phyloP scores from a whole-genome alignment of 2,113 vertebrate genomes.

The Sclerurus mexicanus region DNA sequence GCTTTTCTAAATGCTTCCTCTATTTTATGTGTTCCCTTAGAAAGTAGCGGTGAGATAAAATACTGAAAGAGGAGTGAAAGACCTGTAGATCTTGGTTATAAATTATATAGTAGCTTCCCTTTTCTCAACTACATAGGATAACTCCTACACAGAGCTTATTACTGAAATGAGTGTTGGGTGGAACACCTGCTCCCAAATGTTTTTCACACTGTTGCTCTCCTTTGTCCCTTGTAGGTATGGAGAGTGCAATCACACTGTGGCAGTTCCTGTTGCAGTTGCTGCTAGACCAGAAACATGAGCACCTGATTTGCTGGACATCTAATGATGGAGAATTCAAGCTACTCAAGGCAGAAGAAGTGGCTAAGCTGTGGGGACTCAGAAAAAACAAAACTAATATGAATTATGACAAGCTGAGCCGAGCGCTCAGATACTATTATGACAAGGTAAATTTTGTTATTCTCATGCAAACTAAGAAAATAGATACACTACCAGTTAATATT shows the following conservation, averaged over 20 bases:
- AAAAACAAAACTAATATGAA: slow-evolving; percentile 99
- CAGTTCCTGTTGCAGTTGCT: slow-evolving; percentile 98
- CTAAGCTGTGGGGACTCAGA: slow-evolving; percentile 94
- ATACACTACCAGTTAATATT: neutral
- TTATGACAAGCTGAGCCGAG: slow-evolving; percentile 95
- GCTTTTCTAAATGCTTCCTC: neutral
- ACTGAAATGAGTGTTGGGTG: neutral
- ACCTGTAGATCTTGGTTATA: neutral
- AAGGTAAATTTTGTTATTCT: slow-evolving; percentile 80
- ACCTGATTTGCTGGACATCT: slow-evolving; percentile 96
- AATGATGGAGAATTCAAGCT: slow-evolving; percentile 97
- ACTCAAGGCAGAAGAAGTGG: slow-evolving; percentile 95
- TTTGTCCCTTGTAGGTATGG: slow-evolving; percentile 84
- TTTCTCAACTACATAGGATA: neutral
- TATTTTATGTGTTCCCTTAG: neutral
- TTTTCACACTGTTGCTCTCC: slow-evolving; percentile 27
- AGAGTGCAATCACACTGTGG: slow-evolving; percentile 97
- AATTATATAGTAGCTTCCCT: neutral
- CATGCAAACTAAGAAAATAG: slow-evolving; percentile 14
- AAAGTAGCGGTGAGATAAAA: neutral
- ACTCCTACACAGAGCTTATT: neutral
- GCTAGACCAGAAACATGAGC: slow-evolving; percentile 94
- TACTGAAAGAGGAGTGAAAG: neutral
- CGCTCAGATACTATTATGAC: slow-evolving; percentile 96
- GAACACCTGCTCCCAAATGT: neutral